These are phyloP conservation scores for Lethrus apterus DNA, from an alignment of 1,140 invertebrate genomes.

Conservation along the genomic window DNA sequence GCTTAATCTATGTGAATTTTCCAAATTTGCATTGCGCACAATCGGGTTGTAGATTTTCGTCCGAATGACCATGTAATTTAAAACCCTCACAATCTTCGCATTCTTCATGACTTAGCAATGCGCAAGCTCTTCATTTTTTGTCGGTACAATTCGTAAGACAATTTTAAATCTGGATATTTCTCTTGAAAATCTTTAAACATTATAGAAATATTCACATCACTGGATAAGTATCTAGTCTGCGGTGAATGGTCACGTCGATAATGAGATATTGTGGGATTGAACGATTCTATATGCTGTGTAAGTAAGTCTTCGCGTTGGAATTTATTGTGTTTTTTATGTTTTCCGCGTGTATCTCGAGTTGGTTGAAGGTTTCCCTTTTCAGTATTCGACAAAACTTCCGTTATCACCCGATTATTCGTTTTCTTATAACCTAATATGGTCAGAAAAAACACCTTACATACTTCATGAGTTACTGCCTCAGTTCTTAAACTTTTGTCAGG, in stretches of 20 bases:
- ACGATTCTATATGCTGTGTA: constrained; percentile 25
- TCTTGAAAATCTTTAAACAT: constrained; percentile 32
- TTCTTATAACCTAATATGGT: constrained; percentile 8
- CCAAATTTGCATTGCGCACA: neutral
- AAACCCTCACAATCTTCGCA: constrained; percentile 3
- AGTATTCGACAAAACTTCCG: neutral
- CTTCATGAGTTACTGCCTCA: constrained; percentile 1
- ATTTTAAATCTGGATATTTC: constrained; percentile 22
- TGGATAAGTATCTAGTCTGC: constrained; percentile 30
- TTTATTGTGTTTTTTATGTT: constrained; percentile 17
- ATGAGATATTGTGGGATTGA: constrained; percentile 30
- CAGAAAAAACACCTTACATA: constrained; percentile 14
- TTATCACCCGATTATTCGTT: constrained; percentile 6
- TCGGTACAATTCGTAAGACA: constrained; percentile 9
- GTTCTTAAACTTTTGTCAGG: constrained; percentile 5
- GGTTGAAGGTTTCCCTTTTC: neutral
- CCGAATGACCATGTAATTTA: neutral
- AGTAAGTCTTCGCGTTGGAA: neutral
- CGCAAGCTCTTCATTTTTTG: neutral
- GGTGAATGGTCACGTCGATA: constrained; percentile 34
- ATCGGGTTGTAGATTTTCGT: neutral
- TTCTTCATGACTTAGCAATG: constrained; percentile 10
- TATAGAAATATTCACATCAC: constrained; percentile 25
- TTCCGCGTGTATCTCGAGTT: constrained; percentile 4
- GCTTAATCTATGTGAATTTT: too few relatives aligned